Evolutionary conservation across 2,113 vertebrate species (phyloP).

Genomic region (Vireo altiloquus): DNA sequence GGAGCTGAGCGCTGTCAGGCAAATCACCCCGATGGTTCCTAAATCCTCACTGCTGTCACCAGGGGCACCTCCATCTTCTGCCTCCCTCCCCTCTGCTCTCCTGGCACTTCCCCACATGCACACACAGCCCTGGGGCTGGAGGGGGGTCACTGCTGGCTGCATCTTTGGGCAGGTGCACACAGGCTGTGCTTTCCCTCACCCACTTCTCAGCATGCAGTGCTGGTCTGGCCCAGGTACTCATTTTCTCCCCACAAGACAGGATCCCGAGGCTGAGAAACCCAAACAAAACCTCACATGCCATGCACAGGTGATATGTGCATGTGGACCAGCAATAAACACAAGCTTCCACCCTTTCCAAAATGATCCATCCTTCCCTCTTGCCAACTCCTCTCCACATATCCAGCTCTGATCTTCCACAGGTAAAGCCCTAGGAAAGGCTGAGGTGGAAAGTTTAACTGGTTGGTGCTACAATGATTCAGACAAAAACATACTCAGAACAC

Average conservation of each 20-base stretch:
- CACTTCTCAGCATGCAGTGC: fast-evolving
- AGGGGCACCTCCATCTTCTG: neutral
- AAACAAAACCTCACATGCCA: neutral
- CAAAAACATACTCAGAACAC: neutral
- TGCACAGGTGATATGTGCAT: fast-evolving
- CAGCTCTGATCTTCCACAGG: neutral
- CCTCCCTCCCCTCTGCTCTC: neutral
- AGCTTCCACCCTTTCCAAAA: neutral
- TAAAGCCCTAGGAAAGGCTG: neutral
- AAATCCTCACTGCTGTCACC: neutral
- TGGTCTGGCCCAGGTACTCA: fast-evolving
- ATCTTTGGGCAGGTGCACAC: no score
- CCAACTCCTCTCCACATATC: neutral
- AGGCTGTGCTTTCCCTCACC: fast-evolving
- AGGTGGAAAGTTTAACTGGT: neutral
- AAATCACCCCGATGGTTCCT: neutral
- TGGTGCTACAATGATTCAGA: neutral
- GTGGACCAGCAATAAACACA: neutral
- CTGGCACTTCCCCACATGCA: fast-evolving
- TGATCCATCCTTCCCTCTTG: neutral
- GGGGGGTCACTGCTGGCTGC: neutral
- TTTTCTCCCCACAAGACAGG: neutral
- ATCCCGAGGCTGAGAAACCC: neutral
- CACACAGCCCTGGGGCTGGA: neutral
- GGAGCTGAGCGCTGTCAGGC: neutral